Evolutionary conservation across 1,140 invertebrate species (phyloP).

Genomic region (Cryptotermes secundus): DNA sequence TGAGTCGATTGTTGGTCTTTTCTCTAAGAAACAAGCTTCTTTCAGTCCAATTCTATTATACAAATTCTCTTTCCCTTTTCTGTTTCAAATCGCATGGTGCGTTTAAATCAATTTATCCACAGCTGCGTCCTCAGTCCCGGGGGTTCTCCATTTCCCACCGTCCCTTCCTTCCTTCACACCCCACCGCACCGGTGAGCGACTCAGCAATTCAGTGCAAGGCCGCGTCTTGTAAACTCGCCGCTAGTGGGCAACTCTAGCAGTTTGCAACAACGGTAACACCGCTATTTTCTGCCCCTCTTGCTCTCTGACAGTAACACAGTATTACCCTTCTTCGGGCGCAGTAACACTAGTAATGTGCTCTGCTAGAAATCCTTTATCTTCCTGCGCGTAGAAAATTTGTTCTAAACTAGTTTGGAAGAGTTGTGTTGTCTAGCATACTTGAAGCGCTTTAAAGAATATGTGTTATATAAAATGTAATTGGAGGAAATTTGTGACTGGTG

Average conservation of each 20-base stretch:
- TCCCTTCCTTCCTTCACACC: not conserved
- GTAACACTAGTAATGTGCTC: not conserved
- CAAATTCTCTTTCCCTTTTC: too few relatives aligned
- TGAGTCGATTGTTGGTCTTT: too few relatives aligned
- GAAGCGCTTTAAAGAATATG: too few relatives aligned
- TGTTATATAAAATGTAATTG: too few relatives aligned
- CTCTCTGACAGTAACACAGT: too few relatives aligned
- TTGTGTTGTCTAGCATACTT: too few relatives aligned
- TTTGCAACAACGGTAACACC: not conserved
- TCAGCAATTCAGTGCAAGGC: not conserved
- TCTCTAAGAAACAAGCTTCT: too few relatives aligned
- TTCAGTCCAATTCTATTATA: too few relatives aligned
- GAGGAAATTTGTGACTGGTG: too few relatives aligned
- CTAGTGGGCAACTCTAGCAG: not conserved
- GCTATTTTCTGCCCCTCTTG: not conserved
- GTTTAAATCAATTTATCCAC: not conserved
- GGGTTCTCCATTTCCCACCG: not conserved
- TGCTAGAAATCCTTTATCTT: not conserved
- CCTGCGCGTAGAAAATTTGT: too few relatives aligned
- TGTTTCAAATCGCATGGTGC: not conserved
- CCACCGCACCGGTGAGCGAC: not conserved
- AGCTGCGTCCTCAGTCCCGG: not conserved
- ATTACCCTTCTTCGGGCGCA: not conserved
- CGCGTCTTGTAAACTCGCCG: not conserved
- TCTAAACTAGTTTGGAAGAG: too few relatives aligned